Base-by-base conservation (phyloP, 1,140 invertebrate genomes). In the Stenopsyche tienmushanensis region DNA sequence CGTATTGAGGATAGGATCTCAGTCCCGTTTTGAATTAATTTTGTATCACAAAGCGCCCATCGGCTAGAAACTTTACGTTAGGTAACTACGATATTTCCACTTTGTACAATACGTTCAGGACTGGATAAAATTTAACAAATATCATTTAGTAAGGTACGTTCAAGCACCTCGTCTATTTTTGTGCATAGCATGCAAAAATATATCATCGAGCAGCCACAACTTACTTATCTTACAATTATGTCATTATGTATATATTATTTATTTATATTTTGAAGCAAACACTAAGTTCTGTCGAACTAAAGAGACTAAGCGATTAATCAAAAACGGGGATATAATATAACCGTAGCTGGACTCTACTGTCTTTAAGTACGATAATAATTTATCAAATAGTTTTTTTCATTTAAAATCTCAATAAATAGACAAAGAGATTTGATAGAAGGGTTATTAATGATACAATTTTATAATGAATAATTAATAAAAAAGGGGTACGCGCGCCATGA, bases 171-270 rank as follows among this genome's bases (percentile, higher is more conserved):
- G 24, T 15, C 21, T 45, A 41, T 34, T 55, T 59, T 65, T 65
- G 67, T 69, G 67, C 57, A 59, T 39, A 65, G 64, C 47, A 60
- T 70, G 59, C 68, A 70, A 70, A 70, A 70, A 70, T 70, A 70
- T 70, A 70, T 70, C 64, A 66, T 70, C 64, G 60, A 70, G 57
- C 63, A 64, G 64, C 60, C 64, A 66, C 64, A 70, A 70, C 62
- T 66, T 70, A 70, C 59, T 53, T 66, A 66, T 41, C 68, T 66
- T 66, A 66, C 53, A 65, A 65, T 69, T 60, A 69, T 69, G 63
- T 66, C 62, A 66, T 62, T 60, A 60, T 60, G 47, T 60, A 57
- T 57, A 57, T 34, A 41, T 41, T 69, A 69, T 62, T 41, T 62
- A 64, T 64, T 52, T 45, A 54, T 64, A 59, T 44, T 65, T 70